Evolutionary conservation across 2,797 vertebrate genomes (phyloP), one percentile per base, ranked within the genome.

Genomic region (Leontocebus nigricollis): DNA sequence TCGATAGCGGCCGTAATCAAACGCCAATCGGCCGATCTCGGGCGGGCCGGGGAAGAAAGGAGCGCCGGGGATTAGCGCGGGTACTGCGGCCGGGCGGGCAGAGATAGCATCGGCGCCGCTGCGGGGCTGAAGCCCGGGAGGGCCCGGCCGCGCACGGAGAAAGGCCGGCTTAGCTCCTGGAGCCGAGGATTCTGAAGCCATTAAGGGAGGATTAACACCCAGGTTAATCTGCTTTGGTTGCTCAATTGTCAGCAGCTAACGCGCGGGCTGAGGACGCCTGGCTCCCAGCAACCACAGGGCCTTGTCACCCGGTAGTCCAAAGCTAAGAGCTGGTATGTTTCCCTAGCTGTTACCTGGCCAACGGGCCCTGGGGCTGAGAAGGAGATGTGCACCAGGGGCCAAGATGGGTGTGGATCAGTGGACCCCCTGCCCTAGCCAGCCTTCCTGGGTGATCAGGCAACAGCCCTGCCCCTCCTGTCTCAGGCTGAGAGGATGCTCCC

Each of bases 111-210:
- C 96, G 36, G 61, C 52, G 30, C 22, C 26, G 94, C 59, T 36
- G 2, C 26, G 0, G 41, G 72, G 77, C 92, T 84, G 95, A 39
- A 46, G 94, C 94, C 22, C 57, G 5, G 2, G 90, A 96, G 88
- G 81, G 97, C 97, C 55, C 0, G 41, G 81, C 73, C 0, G 3
- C 1, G 5, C 33, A 1, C 4, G 46, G 96, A 97, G 96, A 97
- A 97, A 97, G 98, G 98, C 98, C 98, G 98, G 98, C 95, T 98
- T 97, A 98, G 98, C 99, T 98, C 98, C 98, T 98, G 96, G 98
- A 98, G 98, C 99, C 99, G 98, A 98, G 98, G 98, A 99, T 99
- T 99, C 98, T 99, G 99, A 99, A 99, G 99, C 99, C 99, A 99
- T 99, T 99, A 99, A 33, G 98, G 97, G 97, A 97, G 98, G 99